Evolutionary conservation across 1,140 invertebrate species (phyloP), one percentile per base, ranked within the genome.

Genomic region (Branchinecta lynchi): DNA sequence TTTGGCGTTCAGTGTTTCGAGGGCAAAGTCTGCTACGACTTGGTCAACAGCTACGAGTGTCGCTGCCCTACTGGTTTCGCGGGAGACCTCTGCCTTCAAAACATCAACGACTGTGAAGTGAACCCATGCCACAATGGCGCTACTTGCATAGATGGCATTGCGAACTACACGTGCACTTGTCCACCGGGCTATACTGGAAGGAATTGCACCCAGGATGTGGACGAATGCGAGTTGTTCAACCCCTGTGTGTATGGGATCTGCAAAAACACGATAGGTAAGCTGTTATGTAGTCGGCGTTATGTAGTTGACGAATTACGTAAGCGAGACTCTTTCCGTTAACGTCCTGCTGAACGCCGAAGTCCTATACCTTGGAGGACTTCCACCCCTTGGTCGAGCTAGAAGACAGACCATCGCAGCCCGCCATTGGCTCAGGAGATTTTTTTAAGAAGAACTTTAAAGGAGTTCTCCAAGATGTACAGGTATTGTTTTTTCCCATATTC

Each of bases 391-490:
- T 2, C 60, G 71, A 68, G 65, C 74, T 75, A 72, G 73, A 75
- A 68, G 74, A 74, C 78, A 73, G 73, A 79, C 73, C 79, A 75
- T 77, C 8, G 72, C 77, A 0, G 77, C 80, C n/a, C 8, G 79
- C 82, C 65, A 80, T 85, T n/a, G 86, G 89, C 78, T 71, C 71
- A 17, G 69, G 70, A 67, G 43, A 43, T 43, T 44, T 72, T 43
- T 44, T 65, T 12, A 68, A 68, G 6, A 66, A 45, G 44, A 69
- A 71, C 15, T 96, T 95, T 76, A 96, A 96, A 79, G 95, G 94
- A 43, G 87, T 95, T 45, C 89, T 98, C 68, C 93, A 97, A 78
- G 94, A 98, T 79, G 88, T 96, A 8, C 86, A 91, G 79, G 85
- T 89, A 72, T n/a, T n/a, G n/a, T n/a, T n/a, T n/a, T n/a, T n/a